Base-by-base conservation (phyloP, 2,888 invertebrate genomes). In the Andrena camellia region DNA sequence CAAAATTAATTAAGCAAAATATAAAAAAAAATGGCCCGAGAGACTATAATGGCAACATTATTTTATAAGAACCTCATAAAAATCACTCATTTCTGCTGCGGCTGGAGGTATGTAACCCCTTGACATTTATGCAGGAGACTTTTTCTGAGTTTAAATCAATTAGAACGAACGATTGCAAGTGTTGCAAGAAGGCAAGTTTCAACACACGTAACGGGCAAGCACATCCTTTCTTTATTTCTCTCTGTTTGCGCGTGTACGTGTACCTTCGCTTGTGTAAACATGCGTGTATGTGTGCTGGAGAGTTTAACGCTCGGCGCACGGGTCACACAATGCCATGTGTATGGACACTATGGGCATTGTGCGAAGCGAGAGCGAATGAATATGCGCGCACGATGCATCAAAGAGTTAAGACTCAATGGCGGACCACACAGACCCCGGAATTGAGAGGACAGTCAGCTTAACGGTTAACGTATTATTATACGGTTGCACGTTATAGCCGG, bases 341-440 rank as follows among this genome's bases (percentile, higher is more conserved):
- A 90, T 89, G 91, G 90, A 91, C 90, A 90, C 89, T 88, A 86
- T 88, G 85, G 89, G 83, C 87, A 91, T 91, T 90, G 91, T 90
- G 88, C 73, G 84, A 81, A 80, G 84, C 82, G 85, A 87, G 83
- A 85, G 77, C 83, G 86, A 90, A 90, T 89, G 90, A 89, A 91
- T 90, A 90, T 90, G 88, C 86, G 85, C 87, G 87, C 88, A 80
- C 88, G 90, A 90, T 90, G 88, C 91, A 90, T 91, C 91, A 91
- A 90, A 90, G 91, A 91, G 91, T 91, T 89, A 90, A 91, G 90
- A 85, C 90, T 91, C 86, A 90, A 91, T 88, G 90, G 91, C 86
- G 88, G 91, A 91, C 91, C 91, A 91, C 91, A 89, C 89, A 86
- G 85, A 85, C 84, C 88, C 88, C 84, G 86, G 88, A 88, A 89